Conservation (phyloP, 2,888 invertebrate genomes). For the Bhutanitis thaidina region DNA sequence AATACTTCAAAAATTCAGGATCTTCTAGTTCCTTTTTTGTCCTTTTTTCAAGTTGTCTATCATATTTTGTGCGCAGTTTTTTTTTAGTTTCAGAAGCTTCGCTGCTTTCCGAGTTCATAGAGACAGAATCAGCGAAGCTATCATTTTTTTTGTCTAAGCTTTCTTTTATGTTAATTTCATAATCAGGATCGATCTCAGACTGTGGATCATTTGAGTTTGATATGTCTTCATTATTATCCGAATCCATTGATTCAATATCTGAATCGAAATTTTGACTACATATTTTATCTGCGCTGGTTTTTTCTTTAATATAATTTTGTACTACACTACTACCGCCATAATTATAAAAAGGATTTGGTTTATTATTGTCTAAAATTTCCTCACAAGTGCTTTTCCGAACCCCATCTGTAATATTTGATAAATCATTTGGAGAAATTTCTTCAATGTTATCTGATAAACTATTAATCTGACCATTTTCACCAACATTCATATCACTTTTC, state of each 20-base stretch:
- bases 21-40: slow-evolving; percentile 39
- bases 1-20: slow-evolving; percentile 71
- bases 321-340: not conserved
- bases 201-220: slow-evolving; percentile 6
- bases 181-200: slow-evolving; percentile 8
- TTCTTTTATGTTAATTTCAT: not conserved
- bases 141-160: slow-evolving; percentile 2
- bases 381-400: not conserved
- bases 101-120: slow-evolving; percentile 1
- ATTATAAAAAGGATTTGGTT: not conserved
- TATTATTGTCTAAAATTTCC: not conserved
- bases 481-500: not conserved
- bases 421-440: not conserved
- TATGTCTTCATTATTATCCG: slow-evolving; percentile 3
- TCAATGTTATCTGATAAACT: not conserved
- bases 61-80: slow-evolving; percentile 20
- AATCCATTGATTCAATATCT: slow-evolving; percentile 2
- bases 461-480: not conserved
- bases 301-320: not conserved
- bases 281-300: not conserved
- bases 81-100: slow-evolving; percentile 20
- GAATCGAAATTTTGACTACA: not conserved
- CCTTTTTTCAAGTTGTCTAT: slow-evolving; percentile 32
- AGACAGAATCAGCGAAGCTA: not conserved
- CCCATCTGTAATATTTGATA: not conserved